phyloP scores from a whole-genome alignment of 2,797 vertebrate species.

The Tinamus major region DNA sequence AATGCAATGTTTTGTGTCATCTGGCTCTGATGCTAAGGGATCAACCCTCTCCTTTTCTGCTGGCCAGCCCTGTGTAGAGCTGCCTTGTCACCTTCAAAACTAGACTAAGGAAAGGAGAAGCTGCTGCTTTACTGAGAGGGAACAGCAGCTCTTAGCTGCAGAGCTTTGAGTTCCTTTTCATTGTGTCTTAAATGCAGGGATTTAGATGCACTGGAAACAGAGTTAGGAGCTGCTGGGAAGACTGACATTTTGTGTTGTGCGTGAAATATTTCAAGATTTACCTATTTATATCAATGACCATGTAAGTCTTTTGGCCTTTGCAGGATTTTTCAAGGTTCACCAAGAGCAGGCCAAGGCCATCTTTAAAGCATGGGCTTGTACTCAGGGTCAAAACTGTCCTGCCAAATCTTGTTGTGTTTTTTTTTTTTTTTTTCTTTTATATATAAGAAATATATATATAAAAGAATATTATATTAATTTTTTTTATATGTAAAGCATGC shows the following conservation, averaged over 20 bases:
- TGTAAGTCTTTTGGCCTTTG: neutral
- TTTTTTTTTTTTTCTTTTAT: too few relatives aligned
- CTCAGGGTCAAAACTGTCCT: neutral
- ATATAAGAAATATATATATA: too few relatives aligned
- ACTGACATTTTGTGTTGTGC: neutral
- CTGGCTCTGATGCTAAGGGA: neutral
- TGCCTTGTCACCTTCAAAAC: slow-evolving; percentile 8
- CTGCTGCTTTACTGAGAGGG: neutral
- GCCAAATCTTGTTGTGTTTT: too few relatives aligned
- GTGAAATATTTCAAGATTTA: neutral
- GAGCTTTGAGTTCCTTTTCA: neutral
- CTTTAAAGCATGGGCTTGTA: neutral
- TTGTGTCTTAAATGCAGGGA: neutral
- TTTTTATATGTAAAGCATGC: too few relatives aligned
- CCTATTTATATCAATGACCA: neutral
- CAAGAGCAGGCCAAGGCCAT: neutral
- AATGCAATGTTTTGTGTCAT: neutral
- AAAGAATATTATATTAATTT: too few relatives aligned
- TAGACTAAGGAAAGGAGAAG: neutral
- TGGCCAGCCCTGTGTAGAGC: neutral
- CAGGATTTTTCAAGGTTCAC: neutral
- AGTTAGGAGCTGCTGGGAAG: neutral
- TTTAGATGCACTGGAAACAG: neutral
- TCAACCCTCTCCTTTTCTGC: neutral
- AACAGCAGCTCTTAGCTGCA: neutral